Evolutionary conservation across 2,113 vertebrate genomes (phyloP), one percentile per base, ranked within the genome.

Genomic region (Harpagus bidentatus): DNA sequence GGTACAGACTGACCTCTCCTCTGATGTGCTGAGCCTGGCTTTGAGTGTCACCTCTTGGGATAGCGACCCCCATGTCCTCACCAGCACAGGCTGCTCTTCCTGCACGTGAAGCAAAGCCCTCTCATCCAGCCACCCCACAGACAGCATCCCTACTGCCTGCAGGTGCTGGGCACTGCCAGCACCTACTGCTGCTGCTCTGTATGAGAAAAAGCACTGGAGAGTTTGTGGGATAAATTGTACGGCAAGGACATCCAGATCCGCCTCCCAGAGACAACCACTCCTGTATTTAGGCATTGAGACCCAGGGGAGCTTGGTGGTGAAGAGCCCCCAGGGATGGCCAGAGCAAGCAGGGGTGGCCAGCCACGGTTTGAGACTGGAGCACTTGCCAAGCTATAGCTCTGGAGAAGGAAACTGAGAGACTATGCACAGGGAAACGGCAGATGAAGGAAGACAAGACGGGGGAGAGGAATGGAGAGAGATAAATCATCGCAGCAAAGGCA

Each of bases 41-140:
- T n/a, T 36, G 38, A 67, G 67, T 5, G 31, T 53, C 45, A 43
- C 13, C 29, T 69, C 80, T 42, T 1, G 0, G 28, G 26, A 84
- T 8, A 86, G 58, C 0, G 0, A 55, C 11, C 6, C 32, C 48
- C 53, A 10, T 0, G 5, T 40, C 58, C 4, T 1, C 28, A 23
- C 20, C 3, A 5, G 55, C 2, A 13, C 36, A 43, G 53, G 32
- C 28, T 53, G 71, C 42, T 62, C 48, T 17, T 76, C 25, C 69
- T 45, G 19, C 63, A 63, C 0, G 0, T 0, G 2, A 48, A 34
- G 71, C 52, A 34, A 48, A 86, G 45, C 38, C 32, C 45, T 40
- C 72, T 48, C 5, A 7, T 3, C 40, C 59, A 59, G 2, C 36
- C n/a, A 29, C 20, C 55, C 34, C 40, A n/a, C 26, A 25, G 26